A percentile compares a stretch with the other conserved stretches of the same genome.
Evolutionary conservation across 2,888 invertebrate species (phyloP).

Genomic region (Eulithis prunata): DNA sequence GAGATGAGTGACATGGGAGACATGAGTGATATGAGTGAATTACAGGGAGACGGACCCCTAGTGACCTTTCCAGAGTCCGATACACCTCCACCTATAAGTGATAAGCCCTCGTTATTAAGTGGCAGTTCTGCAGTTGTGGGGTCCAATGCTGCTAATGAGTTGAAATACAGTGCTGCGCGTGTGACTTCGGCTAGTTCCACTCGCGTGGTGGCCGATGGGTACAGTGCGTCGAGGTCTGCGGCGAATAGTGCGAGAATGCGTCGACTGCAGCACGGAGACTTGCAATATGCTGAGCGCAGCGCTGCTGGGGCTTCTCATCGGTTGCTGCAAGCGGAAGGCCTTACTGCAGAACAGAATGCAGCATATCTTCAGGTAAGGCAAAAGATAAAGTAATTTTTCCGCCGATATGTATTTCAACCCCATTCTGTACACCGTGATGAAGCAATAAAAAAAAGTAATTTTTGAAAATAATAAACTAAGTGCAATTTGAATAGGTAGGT

Average conservation of each 20-base stretch:
- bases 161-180: conserved; percentile 93
- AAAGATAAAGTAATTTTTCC: not conserved
- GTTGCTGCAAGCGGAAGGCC: conserved; percentile 92
- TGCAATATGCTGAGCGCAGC: conserved; percentile 92
- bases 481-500: too few species aligned
- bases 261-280: conserved; percentile 90
- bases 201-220: conserved; percentile 92
- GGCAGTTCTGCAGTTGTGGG: conserved; percentile 72
- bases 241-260: conserved; percentile 79
- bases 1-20: conserved; percentile 79
- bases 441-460: too few species aligned
- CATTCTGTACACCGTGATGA: too few species aligned
- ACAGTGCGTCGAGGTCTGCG: conserved; percentile 87
- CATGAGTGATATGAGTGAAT: conserved; percentile 78
- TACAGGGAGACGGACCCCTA: conserved; percentile 85
- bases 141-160: conserved; percentile 85
- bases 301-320: conserved; percentile 91
- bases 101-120: conserved; percentile 75
- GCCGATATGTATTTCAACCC: not conserved
- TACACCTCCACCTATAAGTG: conserved; percentile 85
- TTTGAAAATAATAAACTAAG: too few species aligned
- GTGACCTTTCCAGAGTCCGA: conserved; percentile 93
- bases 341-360: conserved; percentile 93
- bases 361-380: conserved; percentile 90
- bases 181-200: conserved; percentile 89